Evolutionary conservation across 2,113 vertebrate species (phyloP).

Genomic region (Lucifuga dentata): DNA sequence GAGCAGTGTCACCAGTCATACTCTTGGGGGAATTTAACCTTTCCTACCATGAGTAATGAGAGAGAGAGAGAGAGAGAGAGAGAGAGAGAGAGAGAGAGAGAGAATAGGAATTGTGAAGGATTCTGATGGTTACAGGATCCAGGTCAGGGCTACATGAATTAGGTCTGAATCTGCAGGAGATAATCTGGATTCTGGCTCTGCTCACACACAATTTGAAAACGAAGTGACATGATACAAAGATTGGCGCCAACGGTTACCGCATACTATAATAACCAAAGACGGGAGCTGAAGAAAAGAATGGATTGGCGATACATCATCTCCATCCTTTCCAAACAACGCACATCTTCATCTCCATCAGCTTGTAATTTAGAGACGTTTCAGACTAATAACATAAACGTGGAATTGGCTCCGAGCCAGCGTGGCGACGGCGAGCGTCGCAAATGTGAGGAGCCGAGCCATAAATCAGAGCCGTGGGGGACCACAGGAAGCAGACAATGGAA

Average conservation of each 20-base stretch:
- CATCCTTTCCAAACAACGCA: constrained; percentile 24
- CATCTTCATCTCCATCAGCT: constrained; percentile 7
- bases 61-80: neutral
- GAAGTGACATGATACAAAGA: constrained; percentile 48
- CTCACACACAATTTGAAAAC: constrained; percentile 33
- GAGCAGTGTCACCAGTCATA: constrained; percentile 42
- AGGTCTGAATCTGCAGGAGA: too few relatives aligned
- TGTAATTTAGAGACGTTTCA: constrained; percentile 33
- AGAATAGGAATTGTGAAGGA: constrained; percentile 51
- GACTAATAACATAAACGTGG: constrained; percentile 44
- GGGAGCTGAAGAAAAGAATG: constrained; percentile 9
- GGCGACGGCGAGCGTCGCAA: constrained; percentile 37
- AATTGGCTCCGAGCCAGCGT: constrained; percentile 27
- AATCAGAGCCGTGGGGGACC: constrained; percentile 57
- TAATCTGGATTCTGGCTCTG: too few relatives aligned
- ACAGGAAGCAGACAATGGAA: neutral
- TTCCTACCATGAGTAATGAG: constrained; percentile 54
- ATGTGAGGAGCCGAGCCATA: constrained; percentile 46
- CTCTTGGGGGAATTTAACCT: constrained; percentile 67
- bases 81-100: constrained; percentile 26
- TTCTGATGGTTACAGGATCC: constrained; percentile 3
- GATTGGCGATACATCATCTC: constrained; percentile 30
- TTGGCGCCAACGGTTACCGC: constrained; percentile 14
- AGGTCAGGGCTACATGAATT: constrained; percentile 17
- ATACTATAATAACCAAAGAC: constrained; percentile 2